Base-by-base conservation (phyloP, 2,888 invertebrate genomes). In the Bombylius discolor region DNA sequence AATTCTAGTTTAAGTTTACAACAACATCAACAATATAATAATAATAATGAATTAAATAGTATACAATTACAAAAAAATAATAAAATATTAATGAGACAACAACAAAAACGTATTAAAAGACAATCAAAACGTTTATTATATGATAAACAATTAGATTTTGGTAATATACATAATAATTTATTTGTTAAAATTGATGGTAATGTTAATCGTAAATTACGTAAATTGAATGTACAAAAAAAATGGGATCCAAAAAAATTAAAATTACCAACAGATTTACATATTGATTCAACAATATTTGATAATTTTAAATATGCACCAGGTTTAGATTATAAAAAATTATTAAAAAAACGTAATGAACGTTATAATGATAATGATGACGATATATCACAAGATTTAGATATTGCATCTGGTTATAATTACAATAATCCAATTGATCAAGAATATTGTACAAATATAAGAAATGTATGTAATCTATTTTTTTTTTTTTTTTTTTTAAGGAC, bases 351-450 rank as follows among this genome's bases (percentile, higher is more conserved):
- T 7, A 23, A 42, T 51, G 7, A 47, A n/a, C n/a, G 11, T 33
- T 33, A 44, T 49, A 12, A 23, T 23, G 45, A 34, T 14, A 58
- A 62, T 49, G 61, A 61, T 36, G 54, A 56, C 11, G 51, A 56
- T 0, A 47, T 53, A 8, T 53, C 55, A 13, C 59, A 57, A 9
- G 57, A 53, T 39, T 56, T 61, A 14, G 59, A 56, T 13, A 58
- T 59, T 7, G 59, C 58, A 49, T 50, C 53, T 60, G 71, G 71
- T 39, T 80, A 81, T 62, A 75, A 81, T 66, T 80, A 80, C 63
- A 73, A 79, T 59, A 80, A 80, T 65, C 72, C 72, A 1, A 76
- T 77, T 60, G 81, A 80, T 66, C 71, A 76, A 23, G 76, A 77
- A 59, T 81, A 77, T 66, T 79, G 79, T 65, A 75, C 76, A 3